A percentile compares a stretch with the other conserved stretches of the same genome.
These are phyloP conservation scores for Eidolon helvum DNA, from an alignment of 2,113 vertebrate genomes.

Conservation along the genomic window DNA sequence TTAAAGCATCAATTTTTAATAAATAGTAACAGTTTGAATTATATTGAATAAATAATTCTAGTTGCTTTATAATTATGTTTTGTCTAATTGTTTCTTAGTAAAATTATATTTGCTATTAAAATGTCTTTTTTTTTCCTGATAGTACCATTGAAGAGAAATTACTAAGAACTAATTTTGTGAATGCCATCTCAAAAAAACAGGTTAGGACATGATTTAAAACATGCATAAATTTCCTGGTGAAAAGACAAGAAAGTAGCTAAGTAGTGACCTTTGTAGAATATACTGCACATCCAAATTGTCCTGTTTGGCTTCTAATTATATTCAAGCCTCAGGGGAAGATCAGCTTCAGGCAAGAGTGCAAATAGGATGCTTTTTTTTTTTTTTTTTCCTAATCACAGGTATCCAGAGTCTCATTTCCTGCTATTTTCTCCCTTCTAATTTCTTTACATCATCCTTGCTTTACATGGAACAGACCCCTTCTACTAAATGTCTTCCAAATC, in stretches of 20 bases:
- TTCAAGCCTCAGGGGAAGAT: not conserved
- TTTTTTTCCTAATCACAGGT: not conserved
- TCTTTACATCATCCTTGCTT: not conserved
- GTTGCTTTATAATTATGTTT: not conserved
- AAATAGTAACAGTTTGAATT: not conserved
- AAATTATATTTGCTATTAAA: not conserved
- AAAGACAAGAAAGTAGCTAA: not conserved
- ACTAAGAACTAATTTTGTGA: conserved; percentile 2
- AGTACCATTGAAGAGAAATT: not conserved
- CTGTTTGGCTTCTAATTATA: not conserved
- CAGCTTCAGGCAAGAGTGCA: not conserved
- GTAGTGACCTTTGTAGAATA: not conserved
- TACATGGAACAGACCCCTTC: not conserved
- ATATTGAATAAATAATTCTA: not conserved
- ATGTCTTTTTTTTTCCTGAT: not conserved
- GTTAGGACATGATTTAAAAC: not conserved
- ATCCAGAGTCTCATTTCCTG: not conserved
- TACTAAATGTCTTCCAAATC: not conserved
- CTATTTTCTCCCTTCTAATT: not conserved
- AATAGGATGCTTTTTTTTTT: not conserved
- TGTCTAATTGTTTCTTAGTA: not conserved
- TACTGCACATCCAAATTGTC: not conserved
- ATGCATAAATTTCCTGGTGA: not conserved
- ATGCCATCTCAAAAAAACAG: not conserved
- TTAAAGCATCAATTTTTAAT: conserved; percentile 17